phyloP scores from a whole-genome alignment of 2,113 vertebrate species.

The Cryptotis parvus region DNA sequence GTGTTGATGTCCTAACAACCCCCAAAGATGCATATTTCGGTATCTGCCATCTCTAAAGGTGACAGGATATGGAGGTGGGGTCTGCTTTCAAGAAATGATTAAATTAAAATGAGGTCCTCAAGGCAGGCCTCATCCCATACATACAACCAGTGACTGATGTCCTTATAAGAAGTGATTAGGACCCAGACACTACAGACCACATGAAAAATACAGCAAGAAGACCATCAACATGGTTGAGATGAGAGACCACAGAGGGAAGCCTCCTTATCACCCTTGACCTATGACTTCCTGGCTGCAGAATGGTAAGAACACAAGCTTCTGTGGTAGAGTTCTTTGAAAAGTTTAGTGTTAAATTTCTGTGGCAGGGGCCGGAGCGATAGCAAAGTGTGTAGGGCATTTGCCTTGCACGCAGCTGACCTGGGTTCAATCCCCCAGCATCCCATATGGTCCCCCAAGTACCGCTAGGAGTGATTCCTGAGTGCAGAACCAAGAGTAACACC shows the following conservation, averaged over 20 bases:
- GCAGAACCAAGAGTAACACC: no score
- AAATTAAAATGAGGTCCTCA: neutral
- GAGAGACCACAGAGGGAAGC: neutral
- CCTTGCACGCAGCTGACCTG: no score
- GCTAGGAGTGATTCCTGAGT: no score
- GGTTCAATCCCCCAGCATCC: no score
- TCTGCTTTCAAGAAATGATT: neutral
- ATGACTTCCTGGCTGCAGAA: neutral
- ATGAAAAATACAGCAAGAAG: neutral
- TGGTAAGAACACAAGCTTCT: neutral
- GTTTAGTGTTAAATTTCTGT: no score
- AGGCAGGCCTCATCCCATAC: neutral
- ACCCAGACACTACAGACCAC: neutral
- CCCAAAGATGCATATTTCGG: no score
- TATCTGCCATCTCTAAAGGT: neutral
- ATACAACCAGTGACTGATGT: neutral
- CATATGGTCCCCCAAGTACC: no score
- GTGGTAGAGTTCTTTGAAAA: no score
- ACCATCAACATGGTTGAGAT: rapidly evolving
- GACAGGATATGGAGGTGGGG: neutral
- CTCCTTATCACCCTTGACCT: neutral
- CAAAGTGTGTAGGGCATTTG: no score
- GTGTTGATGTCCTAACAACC: neutral
- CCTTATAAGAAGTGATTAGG: neutral
- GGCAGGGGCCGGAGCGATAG: no score